phyloP scores from a whole-genome alignment of 2,113 vertebrate species.

The Fulica atra region DNA sequence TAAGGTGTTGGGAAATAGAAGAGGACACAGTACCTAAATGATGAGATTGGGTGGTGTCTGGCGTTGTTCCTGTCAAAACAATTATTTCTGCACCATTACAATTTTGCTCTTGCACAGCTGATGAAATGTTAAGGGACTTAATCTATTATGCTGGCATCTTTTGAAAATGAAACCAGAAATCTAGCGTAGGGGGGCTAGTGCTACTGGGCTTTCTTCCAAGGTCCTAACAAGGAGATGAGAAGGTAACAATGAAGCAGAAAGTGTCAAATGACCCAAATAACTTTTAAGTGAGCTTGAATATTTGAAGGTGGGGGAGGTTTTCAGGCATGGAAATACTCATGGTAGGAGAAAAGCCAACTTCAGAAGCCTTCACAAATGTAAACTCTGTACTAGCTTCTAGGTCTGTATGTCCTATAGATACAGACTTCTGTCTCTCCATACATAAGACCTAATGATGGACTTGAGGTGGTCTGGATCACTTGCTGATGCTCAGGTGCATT shows the following conservation, averaged over 20 bases:
- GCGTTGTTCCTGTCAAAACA: not conserved
- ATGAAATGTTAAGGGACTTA: not conserved
- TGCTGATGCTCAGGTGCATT: not conserved
- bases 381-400: not conserved
- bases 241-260: not conserved
- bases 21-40: not conserved
- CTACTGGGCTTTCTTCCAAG: constrained; percentile 23
- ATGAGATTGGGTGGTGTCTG: constrained; percentile 1
- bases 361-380: not conserved
- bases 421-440: not conserved
- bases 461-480: not conserved
- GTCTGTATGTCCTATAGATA: not conserved
- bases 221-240: not conserved
- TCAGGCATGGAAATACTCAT: not conserved
- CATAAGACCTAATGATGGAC: accelerated
- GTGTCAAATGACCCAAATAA: not conserved
- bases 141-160: not conserved
- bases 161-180: constrained; percentile 33
- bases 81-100: not conserved
- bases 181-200: not conserved
- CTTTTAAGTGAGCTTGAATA: not conserved
- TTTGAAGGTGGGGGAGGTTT: not conserved
- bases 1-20: not conserved
- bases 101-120: not conserved
- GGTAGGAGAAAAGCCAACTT: not conserved